These are phyloP conservation scores for Coregonus suidteri DNA, from an alignment of 2,797 vertebrate species.

Conservation along the genomic window DNA sequence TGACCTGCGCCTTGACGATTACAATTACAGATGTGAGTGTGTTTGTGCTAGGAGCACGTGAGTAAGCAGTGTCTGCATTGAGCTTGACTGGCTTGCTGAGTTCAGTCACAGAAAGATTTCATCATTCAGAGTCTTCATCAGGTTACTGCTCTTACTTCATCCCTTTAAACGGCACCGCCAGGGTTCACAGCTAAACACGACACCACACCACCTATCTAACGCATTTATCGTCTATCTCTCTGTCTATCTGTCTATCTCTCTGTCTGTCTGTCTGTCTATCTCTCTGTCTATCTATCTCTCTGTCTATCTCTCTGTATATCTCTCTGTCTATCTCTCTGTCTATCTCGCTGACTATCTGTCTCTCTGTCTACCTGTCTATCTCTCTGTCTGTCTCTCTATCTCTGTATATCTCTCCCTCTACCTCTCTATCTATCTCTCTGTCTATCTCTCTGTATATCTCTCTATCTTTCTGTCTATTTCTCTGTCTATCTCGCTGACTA, in stretches of 20 bases:
- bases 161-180: slow-evolving; percentile 30
- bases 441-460: slow-evolving; percentile 1
- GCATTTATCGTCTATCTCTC: too few relatives aligned
- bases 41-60: background rate
- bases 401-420: too few relatives aligned
- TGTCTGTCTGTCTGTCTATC: too few relatives aligned
- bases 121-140: slow-evolving; percentile 22
- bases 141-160: slow-evolving; percentile 3
- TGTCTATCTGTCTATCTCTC: too few relatives aligned
- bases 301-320: too few relatives aligned
- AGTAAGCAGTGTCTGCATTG: slow-evolving; percentile 21
- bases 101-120: slow-evolving; percentile 35
- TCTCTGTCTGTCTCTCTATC: too few relatives aligned
- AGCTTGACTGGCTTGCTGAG: slow-evolving; percentile 31
- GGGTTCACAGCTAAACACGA: slow-evolving; percentile 39
- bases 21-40: background rate
- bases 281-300: too few relatives aligned
- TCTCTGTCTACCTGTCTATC: too few relatives aligned
- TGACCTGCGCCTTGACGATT: background rate
- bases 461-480: background rate
- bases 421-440: background rate
- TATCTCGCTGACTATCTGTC: too few relatives aligned
- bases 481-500: too few relatives aligned
- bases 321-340: too few relatives aligned
- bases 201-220: too few relatives aligned